Percentiles rank a stretch among this genome's conserved stretches.
These are phyloP conservation scores for Linyphia triangularis DNA, from an alignment of 2,888 invertebrate species.

Conservation along the genomic window DNA sequence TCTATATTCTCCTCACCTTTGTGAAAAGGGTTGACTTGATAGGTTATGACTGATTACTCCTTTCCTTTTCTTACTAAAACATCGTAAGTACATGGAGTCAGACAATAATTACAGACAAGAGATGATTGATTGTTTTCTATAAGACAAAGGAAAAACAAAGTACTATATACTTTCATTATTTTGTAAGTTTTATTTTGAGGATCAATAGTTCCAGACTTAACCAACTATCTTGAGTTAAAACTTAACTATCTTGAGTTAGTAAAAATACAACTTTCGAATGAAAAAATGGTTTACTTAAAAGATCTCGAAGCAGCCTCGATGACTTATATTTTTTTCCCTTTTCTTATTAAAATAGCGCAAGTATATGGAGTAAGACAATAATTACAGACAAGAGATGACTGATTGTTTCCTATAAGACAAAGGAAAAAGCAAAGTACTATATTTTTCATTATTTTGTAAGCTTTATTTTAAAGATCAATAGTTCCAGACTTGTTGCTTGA, in stretches of 20 bases:
- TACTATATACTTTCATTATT: too few species aligned
- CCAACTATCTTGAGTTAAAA: too few species aligned
- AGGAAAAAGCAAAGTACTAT: conserved; percentile 18
- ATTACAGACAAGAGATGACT: conserved; percentile 14
- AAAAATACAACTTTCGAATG: too few species aligned
- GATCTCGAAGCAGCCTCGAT: too few species aligned
- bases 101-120: background rate
- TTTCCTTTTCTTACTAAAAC: background rate
- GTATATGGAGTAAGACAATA: background rate
- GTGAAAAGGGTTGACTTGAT: background rate
- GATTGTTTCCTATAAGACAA: conserved; percentile 6
- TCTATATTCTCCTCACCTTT: too few species aligned
- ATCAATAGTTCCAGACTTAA: too few species aligned
- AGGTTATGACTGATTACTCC: background rate
- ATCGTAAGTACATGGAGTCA: background rate
- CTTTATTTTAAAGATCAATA: too few species aligned
- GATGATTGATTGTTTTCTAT: conserved; percentile 18
- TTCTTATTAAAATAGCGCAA: background rate
- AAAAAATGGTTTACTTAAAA: background rate
- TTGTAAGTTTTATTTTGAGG: too few species aligned
- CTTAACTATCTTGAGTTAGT: too few species aligned
- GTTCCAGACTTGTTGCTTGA: too few species aligned
- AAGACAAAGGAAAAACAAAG: conserved; percentile 24
- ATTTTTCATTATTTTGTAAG: too few species aligned
- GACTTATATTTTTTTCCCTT: background rate